Conservation (phyloP, 1,140 invertebrate species). For the Zaprionus ornatus region DNA sequence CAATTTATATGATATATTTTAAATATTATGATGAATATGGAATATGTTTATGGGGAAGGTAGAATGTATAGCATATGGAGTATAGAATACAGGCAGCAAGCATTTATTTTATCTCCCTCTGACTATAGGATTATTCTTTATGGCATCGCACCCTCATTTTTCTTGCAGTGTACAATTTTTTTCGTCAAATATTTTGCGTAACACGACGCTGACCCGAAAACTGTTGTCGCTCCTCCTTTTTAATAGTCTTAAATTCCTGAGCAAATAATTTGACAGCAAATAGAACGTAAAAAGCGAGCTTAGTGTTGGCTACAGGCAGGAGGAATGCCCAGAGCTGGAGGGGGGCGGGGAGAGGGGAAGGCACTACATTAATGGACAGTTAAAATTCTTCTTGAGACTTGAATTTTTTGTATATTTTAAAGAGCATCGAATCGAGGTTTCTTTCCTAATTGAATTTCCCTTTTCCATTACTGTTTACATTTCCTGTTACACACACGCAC, state of each 20-base stretch:
- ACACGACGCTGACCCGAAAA: conserved; percentile 55
- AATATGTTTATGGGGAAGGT: too few species aligned
- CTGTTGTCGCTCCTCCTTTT: conserved; percentile 54
- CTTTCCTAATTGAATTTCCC: conserved; percentile 64
- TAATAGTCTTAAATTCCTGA: conserved; percentile 73
- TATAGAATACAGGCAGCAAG: too few species aligned
- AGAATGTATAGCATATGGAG: too few species aligned
- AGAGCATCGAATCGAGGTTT: background rate
- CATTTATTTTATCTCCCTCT: background rate
- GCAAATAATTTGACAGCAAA: conserved; percentile 76
- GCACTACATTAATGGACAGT: background rate
- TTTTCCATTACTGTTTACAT: conserved; percentile 52
- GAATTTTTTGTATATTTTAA: background rate
- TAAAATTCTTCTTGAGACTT: background rate
- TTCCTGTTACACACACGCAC: conserved; percentile 55
- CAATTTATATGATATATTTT: too few species aligned
- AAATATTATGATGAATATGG: too few species aligned
- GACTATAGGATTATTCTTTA: background rate
- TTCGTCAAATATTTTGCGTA: conserved; percentile 58
- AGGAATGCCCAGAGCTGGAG: background rate
- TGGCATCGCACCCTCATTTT: background rate
- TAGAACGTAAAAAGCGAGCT: conserved; percentile 35
- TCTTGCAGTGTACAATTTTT: conserved; percentile 21
- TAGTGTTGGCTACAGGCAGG: background rate
- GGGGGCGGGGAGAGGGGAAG: background rate